Evolutionary conservation across 2,113 vertebrate species (phyloP), one percentile per base, ranked within the genome.

Genomic region (Serilophus lunatus): DNA sequence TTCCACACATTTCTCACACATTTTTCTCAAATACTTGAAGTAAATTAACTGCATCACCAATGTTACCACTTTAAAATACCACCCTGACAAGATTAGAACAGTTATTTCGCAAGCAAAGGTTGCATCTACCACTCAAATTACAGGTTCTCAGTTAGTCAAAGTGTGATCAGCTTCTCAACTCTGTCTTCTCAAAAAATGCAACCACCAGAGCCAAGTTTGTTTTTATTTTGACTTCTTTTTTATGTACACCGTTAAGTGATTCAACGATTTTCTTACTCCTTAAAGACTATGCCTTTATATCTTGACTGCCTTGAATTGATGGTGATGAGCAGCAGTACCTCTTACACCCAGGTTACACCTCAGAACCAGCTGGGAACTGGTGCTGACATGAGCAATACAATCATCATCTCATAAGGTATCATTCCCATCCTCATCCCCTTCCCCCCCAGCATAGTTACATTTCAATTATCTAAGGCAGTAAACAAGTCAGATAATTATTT

Each of bases 31-130:
- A 74, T 9, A 84, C 17, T 51, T 79, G 9, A 92, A 83, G 45
- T 66, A 84, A 90, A 77, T 71, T 63, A 15, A 88, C 26, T 88
- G 10, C 40, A 53, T 31, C 47, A 69, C 49, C 54, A 50, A 6
- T 68, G 38, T 31, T 92, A 78, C 35, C 71, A 71, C 54, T 78
- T 92, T 44, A 88, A 86, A 74, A 70, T 17, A 70, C 35, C 71
- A 78, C 47, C 60, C 60, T 63, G 54, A 74, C 15, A 83, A 19
- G 38, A 77, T 50, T 36, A 65, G 77, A 86, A 89, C 7, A 80
- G 38, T 26, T 26, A 49, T 64, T 83, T 80, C 35, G 29, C 3
- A 3, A 79, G 22, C 8, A 6, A 72, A 64, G 40, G 44, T 3
- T 51, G 11, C 49, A 85, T 18, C 44, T 82, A 91, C 9, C 49